These are phyloP conservation scores for Furcifer pardalis DNA, from an alignment of 2,797 vertebrate species.

Conservation along the genomic window DNA sequence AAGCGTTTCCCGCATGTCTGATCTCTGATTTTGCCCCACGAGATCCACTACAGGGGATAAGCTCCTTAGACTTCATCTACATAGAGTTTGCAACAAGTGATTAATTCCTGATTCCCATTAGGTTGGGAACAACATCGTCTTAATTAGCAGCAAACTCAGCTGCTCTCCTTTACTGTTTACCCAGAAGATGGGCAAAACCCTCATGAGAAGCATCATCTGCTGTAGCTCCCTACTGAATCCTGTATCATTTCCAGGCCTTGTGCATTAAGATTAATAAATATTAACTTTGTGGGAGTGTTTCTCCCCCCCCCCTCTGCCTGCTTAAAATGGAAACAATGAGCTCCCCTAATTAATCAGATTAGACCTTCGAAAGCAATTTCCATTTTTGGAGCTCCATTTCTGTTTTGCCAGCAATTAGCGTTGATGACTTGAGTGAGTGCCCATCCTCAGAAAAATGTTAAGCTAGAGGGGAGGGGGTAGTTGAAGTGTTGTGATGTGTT, in stretches of 20 bases:
- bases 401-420: constrained; percentile 80
- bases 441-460: constrained; percentile 66
- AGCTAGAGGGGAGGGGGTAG: constrained; percentile 19
- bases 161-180: constrained; percentile 56
- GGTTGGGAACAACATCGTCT: constrained; percentile 36
- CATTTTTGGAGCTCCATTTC: constrained; percentile 75
- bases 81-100: background rate
- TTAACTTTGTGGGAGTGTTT: constrained; percentile 72
- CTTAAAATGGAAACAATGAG: constrained; percentile 69
- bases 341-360: constrained; percentile 79
- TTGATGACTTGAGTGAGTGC: constrained; percentile 68
- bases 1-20: background rate
- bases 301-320: constrained; percentile 21
- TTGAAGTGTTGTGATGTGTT: constrained; percentile 66
- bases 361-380: constrained; percentile 75
- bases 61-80: background rate
- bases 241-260: constrained; percentile 55
- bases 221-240: background rate
- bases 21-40: background rate
- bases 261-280: constrained; percentile 75
- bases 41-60: background rate
- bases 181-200: constrained; percentile 30
- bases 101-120: constrained; percentile 37
- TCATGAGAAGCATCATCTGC: background rate
- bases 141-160: constrained; percentile 55